Base-by-base conservation (phyloP, 2,113 vertebrate species). In the Pachypanchax playfairii region DNA sequence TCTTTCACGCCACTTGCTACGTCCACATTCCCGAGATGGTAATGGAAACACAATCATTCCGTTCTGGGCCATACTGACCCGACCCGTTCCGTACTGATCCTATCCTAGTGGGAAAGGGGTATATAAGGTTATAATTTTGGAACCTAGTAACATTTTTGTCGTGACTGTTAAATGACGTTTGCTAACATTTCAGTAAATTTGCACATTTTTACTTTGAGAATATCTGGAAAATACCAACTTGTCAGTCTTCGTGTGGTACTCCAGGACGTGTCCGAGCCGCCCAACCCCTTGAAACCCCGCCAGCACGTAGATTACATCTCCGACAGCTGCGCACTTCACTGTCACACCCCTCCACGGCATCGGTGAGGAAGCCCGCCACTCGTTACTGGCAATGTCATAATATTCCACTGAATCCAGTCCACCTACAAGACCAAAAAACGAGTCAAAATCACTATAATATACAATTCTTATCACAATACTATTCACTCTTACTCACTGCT, bases 261-360 rank as follows among this genome's bases (percentile, higher is more conserved):
- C 97, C 49, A 99, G 90, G 81, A 96, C 93, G 73, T 98, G 94
- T 56, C 94, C 96, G 46, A 99, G 92, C 21, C 95, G 92, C 20
- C 96, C 96, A 53, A 97, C 96, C n/a, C 95, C 97, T 86, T 99
- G 96, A 84, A 98, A 97, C 43, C 97, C 97, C 17, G 96, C 96
- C 87, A 98, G 89, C 31, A 98, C 95, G 48, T 99, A 99, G 80
- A 99, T 94, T 63, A 94, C 69, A 13, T 94, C 90, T 21, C 94
- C 94, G 20, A 99, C 96, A 0, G 96, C 95, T 6, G 95, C 97
- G 75, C 96, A 99, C 85, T 98, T 99, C 73, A 99, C 95, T 0
- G 95, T 98, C 22, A 98, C 91, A 9, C 97, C 96, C 69, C 96
- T 94, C 96, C 96, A 99, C 0, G 96, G 96, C 96, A 99, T 99